Base-by-base conservation (phyloP, 2,113 vertebrate genomes). In the Ammodytes dubius region DNA sequence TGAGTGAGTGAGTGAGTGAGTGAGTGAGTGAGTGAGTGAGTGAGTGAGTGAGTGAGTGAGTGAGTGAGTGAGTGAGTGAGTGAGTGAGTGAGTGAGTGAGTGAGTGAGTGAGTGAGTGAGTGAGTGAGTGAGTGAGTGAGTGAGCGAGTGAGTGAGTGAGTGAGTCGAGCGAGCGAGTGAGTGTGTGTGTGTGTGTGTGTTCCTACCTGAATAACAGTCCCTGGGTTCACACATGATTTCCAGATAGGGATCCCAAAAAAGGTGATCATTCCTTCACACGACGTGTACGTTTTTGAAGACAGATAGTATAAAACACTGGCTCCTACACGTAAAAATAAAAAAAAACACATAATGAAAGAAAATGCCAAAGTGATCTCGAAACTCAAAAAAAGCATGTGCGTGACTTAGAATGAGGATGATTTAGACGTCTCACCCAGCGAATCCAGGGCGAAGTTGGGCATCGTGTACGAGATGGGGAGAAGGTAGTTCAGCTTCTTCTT, bases 181-280 rank as follows among this genome's bases (percentile, higher is more conserved):
- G 27, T 27, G 27, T 1, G 27, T 27, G 27, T 1, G 27, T 27
- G 27, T 1, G 42, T 45, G n/a, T 2, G 54, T 63, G 40, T 45
- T 12, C 42, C 17, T 63, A 63, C 40, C 60, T 45, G 40, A 45
- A 63, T 63, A 19, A 63, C 42, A 19, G 5, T 63, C 17, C 8
- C 11, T 6, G 40, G 60, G 42, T 5, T 12, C 5, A 6, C 40
- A 63, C 15, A 1, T 17, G 7, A 5, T 11, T 0, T 0, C 17
- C 17, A 11, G 40, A 63, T 3, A 2, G 7, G 39, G 11, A 43
- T 19, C 17, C 60, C 17, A n/a, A 19, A 19, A 43, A 12, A 45
- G 0, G 4, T 12, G 9, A 10, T 0, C 1, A 1, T 9, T n/a
- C 14, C 4, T 9, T 45, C 17, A 11, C 1, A 9, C 12, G 17